phyloP scores from a whole-genome alignment of 2,797 vertebrate genomes.

The Myiotriccus ornatus region DNA sequence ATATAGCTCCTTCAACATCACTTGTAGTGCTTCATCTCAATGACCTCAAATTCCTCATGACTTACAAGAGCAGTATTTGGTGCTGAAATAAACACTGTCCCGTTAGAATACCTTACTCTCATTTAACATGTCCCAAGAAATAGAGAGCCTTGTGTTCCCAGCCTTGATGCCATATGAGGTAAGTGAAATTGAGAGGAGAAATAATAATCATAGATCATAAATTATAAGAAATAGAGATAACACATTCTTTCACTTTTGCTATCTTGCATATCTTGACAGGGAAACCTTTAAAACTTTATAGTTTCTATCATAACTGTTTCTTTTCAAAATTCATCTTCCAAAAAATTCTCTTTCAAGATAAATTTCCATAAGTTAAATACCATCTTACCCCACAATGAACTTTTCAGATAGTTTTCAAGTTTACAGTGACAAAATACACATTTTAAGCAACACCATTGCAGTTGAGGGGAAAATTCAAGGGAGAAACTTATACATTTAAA shows the following conservation, averaged over 20 bases:
- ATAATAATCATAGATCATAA: not conserved
- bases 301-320: not conserved
- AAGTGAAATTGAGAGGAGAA: not conserved
- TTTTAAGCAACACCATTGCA: not conserved
- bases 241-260: not conserved
- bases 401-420: not conserved
- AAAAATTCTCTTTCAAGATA: not conserved
- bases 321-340: slow-evolving; percentile 13
- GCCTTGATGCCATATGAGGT: not conserved
- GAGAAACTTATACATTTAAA: not conserved
- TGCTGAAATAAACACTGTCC: not conserved
- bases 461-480: not conserved
- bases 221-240: not conserved
- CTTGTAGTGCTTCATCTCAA: not conserved
- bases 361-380: not conserved
- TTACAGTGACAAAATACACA: not conserved
- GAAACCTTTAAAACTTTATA: slow-evolving; percentile 30
- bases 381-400: not conserved
- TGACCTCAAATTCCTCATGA: not conserved
- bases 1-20: not conserved
- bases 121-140: not conserved
- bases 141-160: not conserved
- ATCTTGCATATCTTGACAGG: not conserved
- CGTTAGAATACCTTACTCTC: not conserved
- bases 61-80: not conserved